Evolutionary conservation across 2,113 vertebrate species (phyloP).

Genomic region (Probosciger aterrimus): DNA sequence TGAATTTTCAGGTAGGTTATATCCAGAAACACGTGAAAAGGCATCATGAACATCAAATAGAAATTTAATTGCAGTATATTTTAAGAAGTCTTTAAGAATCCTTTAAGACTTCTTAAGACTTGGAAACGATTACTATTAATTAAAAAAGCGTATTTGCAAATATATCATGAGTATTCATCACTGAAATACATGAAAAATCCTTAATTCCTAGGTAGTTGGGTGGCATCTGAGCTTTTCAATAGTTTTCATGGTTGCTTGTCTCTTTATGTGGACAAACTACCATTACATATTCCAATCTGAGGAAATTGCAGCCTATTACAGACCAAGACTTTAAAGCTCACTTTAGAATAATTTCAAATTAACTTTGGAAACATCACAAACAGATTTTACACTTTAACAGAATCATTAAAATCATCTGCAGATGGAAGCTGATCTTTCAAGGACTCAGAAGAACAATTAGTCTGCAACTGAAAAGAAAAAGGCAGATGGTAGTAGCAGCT

Average conservation of each 20-base stretch:
- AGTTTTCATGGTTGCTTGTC: not conserved
- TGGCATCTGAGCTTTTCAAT: not conserved
- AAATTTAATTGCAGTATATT: not conserved
- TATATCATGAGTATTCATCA: not conserved
- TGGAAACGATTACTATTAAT: not conserved
- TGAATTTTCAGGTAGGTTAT: not conserved
- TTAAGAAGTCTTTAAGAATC: not conserved
- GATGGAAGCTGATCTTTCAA: not conserved
- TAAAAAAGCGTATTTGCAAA: not conserved
- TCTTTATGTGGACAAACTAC: not conserved
- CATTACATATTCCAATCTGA: not conserved
- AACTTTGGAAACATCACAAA: not conserved
- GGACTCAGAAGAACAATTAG: not conserved
- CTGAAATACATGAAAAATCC: not conserved
- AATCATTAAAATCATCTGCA: not conserved
- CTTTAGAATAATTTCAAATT: not conserved
- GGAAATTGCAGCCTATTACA: not conserved
- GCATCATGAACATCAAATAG: not conserved
- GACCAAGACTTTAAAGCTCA: not conserved
- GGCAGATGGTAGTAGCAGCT: not conserved
- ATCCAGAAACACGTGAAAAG: not conserved
- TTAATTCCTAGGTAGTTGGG: not conserved
- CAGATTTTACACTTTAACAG: not conserved
- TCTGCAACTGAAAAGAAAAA: not conserved
- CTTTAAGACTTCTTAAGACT: not conserved